A percentile compares a stretch with the other conserved stretches of the same genome.
Evolutionary conservation across 2,113 vertebrate genomes (phyloP).

Genomic region (Xiphorhynchus elegans): DNA sequence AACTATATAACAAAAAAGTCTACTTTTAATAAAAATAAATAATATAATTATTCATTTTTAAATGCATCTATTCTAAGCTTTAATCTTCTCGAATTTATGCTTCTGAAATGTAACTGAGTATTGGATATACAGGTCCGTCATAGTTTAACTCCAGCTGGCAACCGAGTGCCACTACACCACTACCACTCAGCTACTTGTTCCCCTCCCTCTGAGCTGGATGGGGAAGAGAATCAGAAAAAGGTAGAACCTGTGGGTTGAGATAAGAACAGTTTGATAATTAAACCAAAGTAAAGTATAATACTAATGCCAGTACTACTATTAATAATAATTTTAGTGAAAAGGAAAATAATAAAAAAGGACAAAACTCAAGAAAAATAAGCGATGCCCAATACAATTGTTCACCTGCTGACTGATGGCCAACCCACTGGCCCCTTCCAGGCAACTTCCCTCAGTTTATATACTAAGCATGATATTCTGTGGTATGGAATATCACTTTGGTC

Average conservation of each 20-base stretch:
- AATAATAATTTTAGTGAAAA: background rate
- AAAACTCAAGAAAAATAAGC: background rate
- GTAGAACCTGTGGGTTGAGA: background rate
- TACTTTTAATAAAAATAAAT: background rate
- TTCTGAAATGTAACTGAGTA: background rate
- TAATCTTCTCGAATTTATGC: background rate
- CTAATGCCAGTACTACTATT: background rate
- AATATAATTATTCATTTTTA: background rate
- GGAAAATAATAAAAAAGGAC: background rate
- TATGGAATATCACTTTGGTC: background rate
- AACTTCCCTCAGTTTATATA: background rate
- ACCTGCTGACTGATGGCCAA: accelerated
- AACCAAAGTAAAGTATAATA: background rate
- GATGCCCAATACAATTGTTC: background rate
- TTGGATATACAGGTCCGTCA: background rate
- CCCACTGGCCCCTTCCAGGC: background rate
- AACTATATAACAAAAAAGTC: background rate
- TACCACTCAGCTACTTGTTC: background rate
- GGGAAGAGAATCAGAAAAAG: background rate
- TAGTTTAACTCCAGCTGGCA: background rate
- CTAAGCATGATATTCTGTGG: background rate
- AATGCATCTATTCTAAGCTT: background rate
- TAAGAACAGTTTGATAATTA: background rate
- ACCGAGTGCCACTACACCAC: background rate
- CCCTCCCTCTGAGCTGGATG: background rate